Conservation (phyloP, 2,113 vertebrate genomes). For the Erinaceus europaeus region DNA sequence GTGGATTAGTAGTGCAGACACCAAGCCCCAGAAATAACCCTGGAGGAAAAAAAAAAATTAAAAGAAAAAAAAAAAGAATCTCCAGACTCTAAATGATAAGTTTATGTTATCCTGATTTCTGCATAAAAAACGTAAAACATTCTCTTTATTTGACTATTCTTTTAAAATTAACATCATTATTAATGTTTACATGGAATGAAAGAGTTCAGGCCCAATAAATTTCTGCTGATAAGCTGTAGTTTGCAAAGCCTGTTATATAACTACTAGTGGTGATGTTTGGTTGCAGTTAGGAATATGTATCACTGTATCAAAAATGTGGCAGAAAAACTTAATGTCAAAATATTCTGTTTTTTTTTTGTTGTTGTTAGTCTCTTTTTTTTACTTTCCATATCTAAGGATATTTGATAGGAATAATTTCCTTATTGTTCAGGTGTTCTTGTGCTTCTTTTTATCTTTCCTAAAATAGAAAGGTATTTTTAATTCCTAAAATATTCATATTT, state of each 20-base stretch:
- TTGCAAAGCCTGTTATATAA: not conserved
- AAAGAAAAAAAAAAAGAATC: too few relatives aligned
- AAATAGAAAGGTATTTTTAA: constrained; percentile 53
- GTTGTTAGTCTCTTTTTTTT: not conserved
- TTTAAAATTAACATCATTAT: constrained; percentile 22
- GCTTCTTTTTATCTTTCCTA: constrained; percentile 41
- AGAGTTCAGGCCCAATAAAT: not conserved
- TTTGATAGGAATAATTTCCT: constrained; percentile 48
- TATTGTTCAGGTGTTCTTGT: constrained; percentile 27
- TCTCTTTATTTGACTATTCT: not conserved
- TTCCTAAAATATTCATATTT: constrained; percentile 30
- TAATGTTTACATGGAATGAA: not conserved
- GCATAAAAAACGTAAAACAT: not conserved
- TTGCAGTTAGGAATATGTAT: not conserved
- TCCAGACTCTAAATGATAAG: not conserved
- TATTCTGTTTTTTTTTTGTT: not conserved
- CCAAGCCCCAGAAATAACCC: too few relatives aligned
- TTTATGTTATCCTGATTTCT: not conserved
- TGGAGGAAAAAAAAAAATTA: too few relatives aligned
- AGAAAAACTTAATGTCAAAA: too few relatives aligned
- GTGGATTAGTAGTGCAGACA: too few relatives aligned
- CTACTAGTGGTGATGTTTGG: not conserved
- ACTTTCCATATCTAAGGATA: constrained; percentile 6
- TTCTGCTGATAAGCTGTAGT: not conserved
- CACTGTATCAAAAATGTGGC: not conserved